Evolutionary conservation across 2,113 vertebrate genomes (phyloP).

Genomic region (Psittacula cyanocephala): DNA sequence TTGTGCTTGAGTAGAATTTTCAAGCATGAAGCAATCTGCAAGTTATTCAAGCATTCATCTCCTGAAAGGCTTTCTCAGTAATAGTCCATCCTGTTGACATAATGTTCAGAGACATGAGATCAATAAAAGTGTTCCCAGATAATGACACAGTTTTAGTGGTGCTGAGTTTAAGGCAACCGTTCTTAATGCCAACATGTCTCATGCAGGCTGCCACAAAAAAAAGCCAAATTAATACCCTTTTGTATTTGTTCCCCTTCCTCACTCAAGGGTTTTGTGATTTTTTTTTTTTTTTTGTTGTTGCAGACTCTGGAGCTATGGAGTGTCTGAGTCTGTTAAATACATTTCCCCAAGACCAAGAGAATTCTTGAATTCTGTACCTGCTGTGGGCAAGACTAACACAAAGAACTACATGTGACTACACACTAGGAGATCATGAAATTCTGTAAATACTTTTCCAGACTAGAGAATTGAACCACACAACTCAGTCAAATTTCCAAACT

Average conservation of each 20-base stretch:
- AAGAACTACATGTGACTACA: constrained; percentile 9
- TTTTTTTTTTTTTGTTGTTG: constrained; percentile 57
- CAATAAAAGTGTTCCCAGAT: constrained; percentile 14
- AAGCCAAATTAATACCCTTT: constrained; percentile 39
- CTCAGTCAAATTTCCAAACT: constrained; percentile 22
- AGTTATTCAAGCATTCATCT: neutral
- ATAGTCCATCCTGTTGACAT: neutral
- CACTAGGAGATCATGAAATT: constrained; percentile 37
- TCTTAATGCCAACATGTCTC: neutral
- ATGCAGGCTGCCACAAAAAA: neutral
- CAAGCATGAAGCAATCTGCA: neutral
- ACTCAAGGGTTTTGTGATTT: constrained; percentile 1
- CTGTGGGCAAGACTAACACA: constrained; percentile 40
- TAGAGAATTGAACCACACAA: neutral
- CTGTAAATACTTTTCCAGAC: constrained; percentile 67
- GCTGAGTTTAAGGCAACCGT: neutral
- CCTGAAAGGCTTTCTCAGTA: neutral
- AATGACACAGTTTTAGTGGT: neutral
- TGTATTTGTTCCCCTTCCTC: neutral
- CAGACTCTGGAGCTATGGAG: neutral
- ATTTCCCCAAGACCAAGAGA: constrained; percentile 50
- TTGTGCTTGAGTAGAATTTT: neutral
- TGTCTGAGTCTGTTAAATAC: constrained; percentile 43
- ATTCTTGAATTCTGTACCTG: constrained; percentile 43
- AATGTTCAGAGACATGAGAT: neutral